Evolutionary conservation across 1,140 invertebrate genomes (phyloP).

Genomic region (Elysia chlorotica): DNA sequence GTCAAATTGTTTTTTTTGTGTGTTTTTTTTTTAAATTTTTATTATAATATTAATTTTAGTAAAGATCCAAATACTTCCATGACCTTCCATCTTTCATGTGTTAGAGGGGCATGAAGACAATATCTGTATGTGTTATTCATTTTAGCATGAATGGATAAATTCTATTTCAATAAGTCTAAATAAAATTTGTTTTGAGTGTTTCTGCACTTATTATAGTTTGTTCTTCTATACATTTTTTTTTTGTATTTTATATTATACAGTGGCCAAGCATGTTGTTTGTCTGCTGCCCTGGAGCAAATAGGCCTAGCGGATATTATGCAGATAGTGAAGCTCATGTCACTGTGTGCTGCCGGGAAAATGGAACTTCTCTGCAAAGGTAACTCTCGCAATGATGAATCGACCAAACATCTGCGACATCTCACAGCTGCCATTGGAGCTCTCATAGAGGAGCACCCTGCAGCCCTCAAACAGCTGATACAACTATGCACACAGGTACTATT

Average conservation of each 20-base stretch:
- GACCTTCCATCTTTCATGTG: too few species aligned
- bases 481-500: slow-evolving; percentile 68
- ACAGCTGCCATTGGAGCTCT: slow-evolving; percentile 68
- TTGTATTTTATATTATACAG: slow-evolving; percentile 42
- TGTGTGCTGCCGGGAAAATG: slow-evolving; percentile 68
- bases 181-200: neutral
- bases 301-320: slow-evolving; percentile 69
- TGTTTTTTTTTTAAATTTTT: too few species aligned
- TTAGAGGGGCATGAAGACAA: too few species aligned
- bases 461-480: slow-evolving; percentile 68
- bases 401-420: slow-evolving; percentile 64
- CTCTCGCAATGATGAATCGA: slow-evolving; percentile 33
- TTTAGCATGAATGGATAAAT: too few species aligned
- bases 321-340: slow-evolving; percentile 70
- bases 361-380: slow-evolving; percentile 27
- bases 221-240: neutral
- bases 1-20: too few species aligned
- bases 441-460: slow-evolving; percentile 65
- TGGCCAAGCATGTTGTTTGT: slow-evolving; percentile 64
- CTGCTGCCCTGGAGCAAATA: slow-evolving; percentile 66
- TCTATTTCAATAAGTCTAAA: neutral
- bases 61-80: too few species aligned
- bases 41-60: too few species aligned
- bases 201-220: neutral
- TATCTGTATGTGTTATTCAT: too few species aligned